phyloP scores from a whole-genome alignment of 2,888 invertebrate species.

The Phalera bucephala region DNA sequence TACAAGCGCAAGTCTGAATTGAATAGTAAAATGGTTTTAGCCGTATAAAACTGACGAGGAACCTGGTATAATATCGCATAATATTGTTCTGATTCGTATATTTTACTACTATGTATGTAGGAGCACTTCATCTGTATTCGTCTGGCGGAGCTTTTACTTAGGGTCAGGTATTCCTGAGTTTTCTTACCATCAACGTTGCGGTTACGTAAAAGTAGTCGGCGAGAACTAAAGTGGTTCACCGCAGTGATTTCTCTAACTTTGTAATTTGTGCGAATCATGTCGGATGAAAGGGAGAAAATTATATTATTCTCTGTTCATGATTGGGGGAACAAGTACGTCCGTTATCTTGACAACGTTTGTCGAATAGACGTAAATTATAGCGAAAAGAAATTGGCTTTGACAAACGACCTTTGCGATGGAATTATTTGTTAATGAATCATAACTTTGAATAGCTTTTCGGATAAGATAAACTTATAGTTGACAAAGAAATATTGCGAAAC shows the following conservation, averaged over 20 bases:
- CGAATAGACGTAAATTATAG: constrained; percentile 29
- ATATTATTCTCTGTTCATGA: constrained; percentile 13
- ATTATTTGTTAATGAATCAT: not conserved
- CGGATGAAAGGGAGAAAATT: constrained; percentile 20
- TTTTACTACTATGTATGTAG: not conserved
- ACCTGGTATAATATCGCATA: not conserved
- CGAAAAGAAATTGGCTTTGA: constrained; percentile 33
- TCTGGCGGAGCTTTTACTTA: not conserved
- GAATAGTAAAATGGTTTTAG: not conserved
- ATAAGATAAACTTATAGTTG: not conserved
- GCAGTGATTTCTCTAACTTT: constrained; percentile 35
- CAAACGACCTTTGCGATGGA: constrained; percentile 24
- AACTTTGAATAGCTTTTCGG: not conserved
- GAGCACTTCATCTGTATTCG: not conserved
- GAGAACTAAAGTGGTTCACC: constrained; percentile 35
- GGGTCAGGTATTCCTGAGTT: constrained; percentile 6
- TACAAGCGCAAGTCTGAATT: not conserved
- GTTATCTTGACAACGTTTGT: constrained; percentile 12
- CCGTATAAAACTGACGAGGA: no score
- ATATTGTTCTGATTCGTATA: not conserved
- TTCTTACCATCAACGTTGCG: constrained; percentile 27
- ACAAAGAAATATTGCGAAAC: not conserved
- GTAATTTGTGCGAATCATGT: constrained; percentile 19
- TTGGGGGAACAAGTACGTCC: constrained; percentile 15
- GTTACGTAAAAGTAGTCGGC: constrained; percentile 40